Evolutionary conservation across 2,888 invertebrate species (phyloP), one percentile per base, ranked within the genome.

Genomic region (Ctenicera cuprea): DNA sequence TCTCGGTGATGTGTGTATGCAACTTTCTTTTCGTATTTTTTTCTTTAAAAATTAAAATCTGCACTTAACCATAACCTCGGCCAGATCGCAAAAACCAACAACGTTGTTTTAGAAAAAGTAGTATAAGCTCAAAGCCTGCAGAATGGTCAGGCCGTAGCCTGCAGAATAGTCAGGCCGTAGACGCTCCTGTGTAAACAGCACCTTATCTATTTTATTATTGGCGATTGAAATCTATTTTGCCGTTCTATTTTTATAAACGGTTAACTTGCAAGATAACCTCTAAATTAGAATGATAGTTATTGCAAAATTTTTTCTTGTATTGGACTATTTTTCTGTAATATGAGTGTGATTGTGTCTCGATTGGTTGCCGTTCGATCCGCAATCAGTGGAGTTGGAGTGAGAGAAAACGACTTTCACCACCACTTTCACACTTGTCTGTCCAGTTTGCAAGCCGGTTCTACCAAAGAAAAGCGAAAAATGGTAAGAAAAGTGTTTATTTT

Each of bases 391-490:
- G n/a, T 41, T 26, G 16, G 48, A 30, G 38, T n/a, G 50, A 50
- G 57, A 33, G 54, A 37, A 18, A 65, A 12, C 20, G 33, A 72
- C 66, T 66, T 65, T 59, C 45, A 30, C 65, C 48, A 48, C 3
- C 57, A 52, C 38, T 18, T 57, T 16, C 37, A 30, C 26, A 41
- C 43, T 9, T 9, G 16, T 12, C 9, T 12, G 3, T 54, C 30
- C n/a, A 70, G 41, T 26, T 30, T 11, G 2, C 41, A 30, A 22
- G n/a, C 50, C 3, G 26, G 3, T 41, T 9, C 59, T 5, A n/a
- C 45, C 11, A 64, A 71, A 64, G 63, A 67, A 59, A 76, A 76
- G 68, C 48, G 63, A 11, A 76, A 76, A 73, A 76, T 76, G 76
- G 76, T 76, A 73, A 63, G 71, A 50, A 64, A 54, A 38, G n/a